Conservation (phyloP, 2,888 invertebrate genomes). For the Hemaris fuciformis region DNA sequence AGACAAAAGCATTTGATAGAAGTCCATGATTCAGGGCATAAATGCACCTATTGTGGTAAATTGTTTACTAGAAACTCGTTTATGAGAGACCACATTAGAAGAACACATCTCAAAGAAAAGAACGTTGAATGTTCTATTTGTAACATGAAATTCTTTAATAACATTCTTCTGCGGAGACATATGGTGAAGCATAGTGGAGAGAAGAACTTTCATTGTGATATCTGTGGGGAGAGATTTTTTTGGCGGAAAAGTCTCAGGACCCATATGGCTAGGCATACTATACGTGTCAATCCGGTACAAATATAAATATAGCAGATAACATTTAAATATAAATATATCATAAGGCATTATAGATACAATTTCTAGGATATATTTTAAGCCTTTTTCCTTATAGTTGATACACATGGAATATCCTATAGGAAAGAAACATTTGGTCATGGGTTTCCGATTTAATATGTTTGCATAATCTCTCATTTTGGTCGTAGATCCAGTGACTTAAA, state of each 20-base stretch:
- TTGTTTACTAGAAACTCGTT: constrained; percentile 67
- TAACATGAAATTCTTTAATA: constrained; percentile 72
- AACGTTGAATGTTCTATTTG: constrained; percentile 72
- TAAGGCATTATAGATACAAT: background rate
- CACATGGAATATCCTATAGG: too few species aligned
- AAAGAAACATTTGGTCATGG: too few species aligned
- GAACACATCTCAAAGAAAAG: constrained; percentile 72
- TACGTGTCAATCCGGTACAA: constrained; percentile 41
- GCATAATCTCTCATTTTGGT: too few species aligned
- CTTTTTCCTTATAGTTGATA: too few species aligned
- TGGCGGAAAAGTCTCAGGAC: constrained; percentile 83
- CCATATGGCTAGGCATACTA: constrained; percentile 75
- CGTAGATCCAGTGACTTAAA: too few species aligned
- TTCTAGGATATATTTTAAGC: background rate
- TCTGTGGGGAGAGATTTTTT: constrained; percentile 82
- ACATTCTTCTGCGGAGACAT: constrained; percentile 63
- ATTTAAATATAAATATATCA: background rate
- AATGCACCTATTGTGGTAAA: constrained; percentile 69
- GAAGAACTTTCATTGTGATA: constrained; percentile 81
- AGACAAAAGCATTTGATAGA: constrained; percentile 79
- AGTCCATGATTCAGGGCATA: constrained; percentile 72
- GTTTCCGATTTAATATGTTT: too few species aligned
- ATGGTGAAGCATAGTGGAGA: constrained; percentile 78
- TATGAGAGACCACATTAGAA: constrained; percentile 65
- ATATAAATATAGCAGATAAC: constrained; percentile 23